Evolutionary conservation across 2,797 vertebrate genomes (phyloP).

Genomic region (Falco novaeseelandiae): DNA sequence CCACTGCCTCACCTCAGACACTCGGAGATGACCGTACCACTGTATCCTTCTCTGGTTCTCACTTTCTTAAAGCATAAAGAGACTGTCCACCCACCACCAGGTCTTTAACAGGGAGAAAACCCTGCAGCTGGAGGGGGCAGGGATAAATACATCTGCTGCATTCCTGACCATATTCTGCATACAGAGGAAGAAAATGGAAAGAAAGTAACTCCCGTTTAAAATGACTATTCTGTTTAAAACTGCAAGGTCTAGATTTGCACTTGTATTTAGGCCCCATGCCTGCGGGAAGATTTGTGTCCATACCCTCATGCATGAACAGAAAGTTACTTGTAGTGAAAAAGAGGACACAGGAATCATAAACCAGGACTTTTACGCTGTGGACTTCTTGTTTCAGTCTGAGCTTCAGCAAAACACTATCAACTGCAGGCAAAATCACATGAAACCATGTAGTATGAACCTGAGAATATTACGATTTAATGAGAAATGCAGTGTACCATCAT

Average conservation of each 20-base stretch:
- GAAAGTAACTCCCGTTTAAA: not conserved
- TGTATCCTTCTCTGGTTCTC: not conserved
- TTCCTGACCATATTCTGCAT: not conserved
- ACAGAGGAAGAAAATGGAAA: not conserved
- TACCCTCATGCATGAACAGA: not conserved
- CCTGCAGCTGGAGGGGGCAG: not conserved
- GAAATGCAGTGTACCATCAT: not conserved
- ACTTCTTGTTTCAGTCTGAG: not conserved
- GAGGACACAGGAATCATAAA: rapidly evolving
- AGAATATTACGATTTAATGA: not conserved
- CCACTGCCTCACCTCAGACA: not conserved
- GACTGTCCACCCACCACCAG: not conserved
- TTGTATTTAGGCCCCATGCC: not conserved
- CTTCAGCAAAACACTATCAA: not conserved
- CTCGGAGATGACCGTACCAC: not conserved
- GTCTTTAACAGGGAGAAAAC: not conserved
- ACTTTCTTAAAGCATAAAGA: not conserved
- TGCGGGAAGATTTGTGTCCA: not conserved
- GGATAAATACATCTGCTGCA: not conserved
- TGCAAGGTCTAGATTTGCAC: not conserved
- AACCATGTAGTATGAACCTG: not conserved
- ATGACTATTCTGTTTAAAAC: not conserved
- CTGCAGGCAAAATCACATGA: not conserved
- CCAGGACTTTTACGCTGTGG: not conserved
- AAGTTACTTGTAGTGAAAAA: not conserved